A percentile compares a stretch with the other conserved stretches of the same genome.
Evolutionary conservation across 2,797 vertebrate genomes (phyloP).

Genomic region (Liasis olivaceus): DNA sequence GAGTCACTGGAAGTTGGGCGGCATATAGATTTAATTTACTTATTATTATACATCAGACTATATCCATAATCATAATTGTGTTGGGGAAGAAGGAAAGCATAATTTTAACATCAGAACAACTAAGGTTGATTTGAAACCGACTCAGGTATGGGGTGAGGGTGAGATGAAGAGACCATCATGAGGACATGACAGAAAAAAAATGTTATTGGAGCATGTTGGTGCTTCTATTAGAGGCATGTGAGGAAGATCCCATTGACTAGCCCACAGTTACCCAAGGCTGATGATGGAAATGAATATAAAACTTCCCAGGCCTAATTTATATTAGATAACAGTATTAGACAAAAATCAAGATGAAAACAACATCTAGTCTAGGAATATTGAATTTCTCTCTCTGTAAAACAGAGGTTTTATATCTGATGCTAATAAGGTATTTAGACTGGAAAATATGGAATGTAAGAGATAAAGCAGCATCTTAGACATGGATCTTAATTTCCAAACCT

Average conservation of each 20-base stretch:
- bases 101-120: not conserved
- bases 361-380: not conserved
- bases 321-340: too few species aligned
- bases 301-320: too few species aligned
- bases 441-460: not conserved
- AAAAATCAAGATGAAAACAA: not conserved
- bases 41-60: not conserved
- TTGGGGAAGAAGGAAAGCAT: not conserved
- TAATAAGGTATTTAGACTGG: not conserved
- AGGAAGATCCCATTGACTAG: too few species aligned
- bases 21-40: not conserved
- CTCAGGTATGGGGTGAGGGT: too few species aligned
- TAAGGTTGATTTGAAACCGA: not conserved
- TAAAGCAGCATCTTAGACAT: not conserved
- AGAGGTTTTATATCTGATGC: not conserved
- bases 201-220: too few species aligned
- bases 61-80: not conserved
- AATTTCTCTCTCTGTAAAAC: not conserved
- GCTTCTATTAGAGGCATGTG: too few species aligned
- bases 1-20: not conserved
- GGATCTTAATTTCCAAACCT: not conserved
- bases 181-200: too few species aligned
- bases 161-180: too few species aligned
- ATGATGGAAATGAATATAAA: too few species aligned
- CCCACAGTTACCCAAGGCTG: too few species aligned